These are phyloP conservation scores for Eubasilissa regina DNA, from an alignment of 1,140 invertebrate genomes.

Conservation along the genomic window DNA sequence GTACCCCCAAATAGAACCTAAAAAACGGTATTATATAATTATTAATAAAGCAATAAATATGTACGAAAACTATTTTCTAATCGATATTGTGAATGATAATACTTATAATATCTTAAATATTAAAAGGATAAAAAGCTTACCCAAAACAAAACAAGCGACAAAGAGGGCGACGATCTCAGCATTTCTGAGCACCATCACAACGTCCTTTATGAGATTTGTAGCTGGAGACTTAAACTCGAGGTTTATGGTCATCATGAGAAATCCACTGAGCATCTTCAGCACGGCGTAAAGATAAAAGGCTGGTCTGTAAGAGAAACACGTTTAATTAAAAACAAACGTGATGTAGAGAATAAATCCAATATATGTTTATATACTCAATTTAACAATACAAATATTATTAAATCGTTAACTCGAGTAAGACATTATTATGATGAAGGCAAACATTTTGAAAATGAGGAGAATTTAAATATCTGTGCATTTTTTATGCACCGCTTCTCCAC, in stretches of 20 bases:
- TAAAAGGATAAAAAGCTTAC: no score
- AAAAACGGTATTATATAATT: constrained; percentile 57
- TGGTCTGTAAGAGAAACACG: constrained; percentile 77
- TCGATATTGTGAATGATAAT: no score
- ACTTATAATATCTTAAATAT: no score
- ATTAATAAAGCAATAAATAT: background rate
- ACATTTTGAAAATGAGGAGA: no score
- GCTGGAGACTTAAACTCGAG: constrained; percentile 85
- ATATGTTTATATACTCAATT: no score
- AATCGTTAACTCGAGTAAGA: no score
- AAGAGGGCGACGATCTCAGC: constrained; percentile 83
- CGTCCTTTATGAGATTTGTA: constrained; percentile 80
- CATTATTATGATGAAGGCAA: no score
- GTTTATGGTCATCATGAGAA: constrained; percentile 82
- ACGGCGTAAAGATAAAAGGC: constrained; percentile 86
- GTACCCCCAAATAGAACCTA: constrained; percentile 87
- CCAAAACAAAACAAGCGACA: constrained; percentile 81
- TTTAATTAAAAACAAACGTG: no score
- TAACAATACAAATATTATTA: no score
- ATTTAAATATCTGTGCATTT: no score
- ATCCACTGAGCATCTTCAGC: constrained; percentile 78
- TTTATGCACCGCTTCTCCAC: no score
- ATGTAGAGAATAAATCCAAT: no score
- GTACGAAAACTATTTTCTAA: constrained; percentile 13
- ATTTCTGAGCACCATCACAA: constrained; percentile 80